Percentiles rank a stretch among this genome's conserved stretches.
Conservation (phyloP, 2,888 invertebrate species). For the Priocnemis perturbator region DNA sequence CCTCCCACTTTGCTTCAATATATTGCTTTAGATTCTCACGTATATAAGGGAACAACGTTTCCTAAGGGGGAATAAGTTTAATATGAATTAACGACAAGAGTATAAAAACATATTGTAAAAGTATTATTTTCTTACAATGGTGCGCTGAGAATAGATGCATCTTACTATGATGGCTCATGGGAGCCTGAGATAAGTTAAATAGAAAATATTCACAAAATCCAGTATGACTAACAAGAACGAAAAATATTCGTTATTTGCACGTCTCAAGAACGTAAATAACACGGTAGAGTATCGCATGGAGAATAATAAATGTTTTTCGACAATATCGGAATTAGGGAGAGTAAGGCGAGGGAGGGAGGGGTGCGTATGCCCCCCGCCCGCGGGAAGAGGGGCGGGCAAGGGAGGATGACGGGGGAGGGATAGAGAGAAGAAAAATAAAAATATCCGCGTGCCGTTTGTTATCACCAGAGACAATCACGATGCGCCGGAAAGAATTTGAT, state of each 20-base stretch:
- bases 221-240: background rate
- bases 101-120: background rate
- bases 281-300: background rate
- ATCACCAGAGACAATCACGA: no score
- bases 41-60: conserved; percentile 87
- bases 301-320: background rate
- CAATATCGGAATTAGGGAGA: background rate
- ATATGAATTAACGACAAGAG: background rate
- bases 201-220: background rate
- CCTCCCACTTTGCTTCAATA: conserved; percentile 84
- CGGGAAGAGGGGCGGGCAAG: background rate
- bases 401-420: background rate
- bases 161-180: no score
- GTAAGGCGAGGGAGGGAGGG: background rate
- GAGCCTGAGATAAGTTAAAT: no score
- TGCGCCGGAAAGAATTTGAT: background rate
- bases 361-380: no score
- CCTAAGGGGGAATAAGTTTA: conserved; percentile 75
- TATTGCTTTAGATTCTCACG: conserved; percentile 84
- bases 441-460: no score
- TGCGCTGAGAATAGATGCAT: no score
- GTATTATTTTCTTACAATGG: background rate
- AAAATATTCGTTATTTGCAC: background rate
- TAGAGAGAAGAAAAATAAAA: background rate
- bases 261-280: background rate